These are phyloP conservation scores for Phortica magna DNA, from an alignment of 2,888 invertebrate genomes.

Conservation along the genomic window DNA sequence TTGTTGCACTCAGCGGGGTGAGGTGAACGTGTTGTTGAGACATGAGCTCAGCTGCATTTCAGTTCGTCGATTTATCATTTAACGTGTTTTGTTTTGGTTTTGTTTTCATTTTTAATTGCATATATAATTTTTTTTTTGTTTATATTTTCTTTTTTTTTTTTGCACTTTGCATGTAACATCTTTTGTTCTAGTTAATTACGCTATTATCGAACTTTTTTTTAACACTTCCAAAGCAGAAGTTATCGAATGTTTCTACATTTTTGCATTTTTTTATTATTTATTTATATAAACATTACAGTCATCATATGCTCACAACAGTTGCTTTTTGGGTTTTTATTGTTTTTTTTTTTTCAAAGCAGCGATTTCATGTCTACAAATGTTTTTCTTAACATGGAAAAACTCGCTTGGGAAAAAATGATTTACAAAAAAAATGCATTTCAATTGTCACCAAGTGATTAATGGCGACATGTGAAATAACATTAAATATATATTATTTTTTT, in stretches of 20 bases:
- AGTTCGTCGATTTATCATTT: not conserved
- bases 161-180: not conserved
- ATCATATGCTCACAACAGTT: too few relatives aligned
- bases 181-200: slow-evolving; percentile 19
- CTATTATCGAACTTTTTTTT: not conserved
- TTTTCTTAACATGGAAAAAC: too few relatives aligned
- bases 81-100: not conserved
- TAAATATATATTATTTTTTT: too few relatives aligned
- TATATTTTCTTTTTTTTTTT: not conserved
- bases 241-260: not conserved
- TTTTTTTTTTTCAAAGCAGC: too few relatives aligned
- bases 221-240: not conserved
- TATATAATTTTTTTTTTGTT: not conserved
- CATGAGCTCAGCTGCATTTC: slow-evolving; percentile 1
- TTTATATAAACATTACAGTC: too few relatives aligned
- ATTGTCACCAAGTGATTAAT: not conserved
- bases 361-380: too few relatives aligned
- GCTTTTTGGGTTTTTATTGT: too few relatives aligned
- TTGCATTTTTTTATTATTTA: not conserved
- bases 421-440: not conserved
- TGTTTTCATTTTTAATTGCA: not conserved
- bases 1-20: not conserved
- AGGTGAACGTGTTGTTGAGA: too few relatives aligned
- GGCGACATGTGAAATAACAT: too few relatives aligned
- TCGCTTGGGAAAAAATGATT: too few relatives aligned